phyloP scores from a whole-genome alignment of 2,888 invertebrate species.

The Phortica okadai region DNA sequence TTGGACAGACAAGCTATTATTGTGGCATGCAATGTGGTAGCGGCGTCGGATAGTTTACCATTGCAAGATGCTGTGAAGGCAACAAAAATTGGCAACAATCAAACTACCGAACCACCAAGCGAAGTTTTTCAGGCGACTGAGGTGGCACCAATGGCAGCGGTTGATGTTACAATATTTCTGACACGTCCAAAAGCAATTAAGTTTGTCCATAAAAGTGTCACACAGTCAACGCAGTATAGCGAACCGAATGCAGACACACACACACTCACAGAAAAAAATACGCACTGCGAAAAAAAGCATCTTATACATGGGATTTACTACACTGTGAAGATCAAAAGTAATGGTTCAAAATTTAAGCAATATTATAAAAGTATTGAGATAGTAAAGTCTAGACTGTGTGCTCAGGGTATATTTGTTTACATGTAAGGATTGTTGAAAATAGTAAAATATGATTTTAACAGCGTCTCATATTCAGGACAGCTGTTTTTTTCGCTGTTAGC shows the following conservation, averaged over 20 bases:
- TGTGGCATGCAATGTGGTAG: not conserved
- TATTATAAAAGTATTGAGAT: too few species aligned
- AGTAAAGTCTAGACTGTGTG: too few species aligned
- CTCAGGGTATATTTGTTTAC: too few species aligned
- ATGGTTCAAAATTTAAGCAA: too few species aligned
- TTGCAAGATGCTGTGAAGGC: conserved; percentile 27
- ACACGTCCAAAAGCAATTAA: conserved; percentile 64
- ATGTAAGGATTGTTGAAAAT: too few species aligned
- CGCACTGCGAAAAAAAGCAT: not conserved
- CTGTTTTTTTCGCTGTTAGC: too few species aligned
- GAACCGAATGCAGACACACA: conserved; percentile 1
- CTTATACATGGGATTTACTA: too few species aligned
- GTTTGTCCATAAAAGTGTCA: conserved; percentile 59
- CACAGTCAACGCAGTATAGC: conserved; percentile 53
- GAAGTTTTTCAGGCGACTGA: too few species aligned
- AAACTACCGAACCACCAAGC: too few species aligned
- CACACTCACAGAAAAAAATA: not conserved
- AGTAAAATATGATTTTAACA: too few species aligned
- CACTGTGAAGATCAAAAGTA: too few species aligned
- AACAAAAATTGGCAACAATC: conserved; percentile 22
- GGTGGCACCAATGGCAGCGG: conserved; percentile 5
- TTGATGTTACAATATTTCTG: conserved; percentile 48
- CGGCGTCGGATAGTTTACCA: not conserved
- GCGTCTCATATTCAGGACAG: too few species aligned
- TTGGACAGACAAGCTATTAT: not conserved